Conservation (phyloP, 1,140 invertebrate genomes). For the Drosophila orena region DNA sequence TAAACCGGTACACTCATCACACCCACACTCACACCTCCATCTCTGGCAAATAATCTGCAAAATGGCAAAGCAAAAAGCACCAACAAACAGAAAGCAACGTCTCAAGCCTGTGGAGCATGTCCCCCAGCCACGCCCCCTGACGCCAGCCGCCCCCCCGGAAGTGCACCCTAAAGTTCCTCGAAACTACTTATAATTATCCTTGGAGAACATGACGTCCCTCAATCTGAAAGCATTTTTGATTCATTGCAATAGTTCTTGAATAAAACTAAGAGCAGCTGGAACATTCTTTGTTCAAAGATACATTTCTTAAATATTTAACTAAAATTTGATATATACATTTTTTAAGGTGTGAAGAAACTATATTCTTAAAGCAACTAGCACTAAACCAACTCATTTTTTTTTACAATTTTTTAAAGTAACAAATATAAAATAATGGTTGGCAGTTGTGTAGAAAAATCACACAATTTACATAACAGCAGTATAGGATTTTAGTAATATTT, state of each 20-base stretch:
- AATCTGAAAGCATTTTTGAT: neutral
- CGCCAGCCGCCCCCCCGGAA: conserved; percentile 4
- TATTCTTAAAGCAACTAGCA: no score
- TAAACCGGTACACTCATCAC: conserved; percentile 55
- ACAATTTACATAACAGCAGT: no score
- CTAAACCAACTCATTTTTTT: no score
- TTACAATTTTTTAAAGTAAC: no score
- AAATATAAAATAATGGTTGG: no score
- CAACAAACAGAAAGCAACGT: conserved; percentile 27
- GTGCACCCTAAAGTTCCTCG: conserved; percentile 13
- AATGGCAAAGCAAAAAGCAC: conserved; percentile 47
- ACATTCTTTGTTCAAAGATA: no score
- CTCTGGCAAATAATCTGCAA: conserved; percentile 49
- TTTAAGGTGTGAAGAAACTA: no score
- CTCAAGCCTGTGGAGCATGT: conserved; percentile 48
- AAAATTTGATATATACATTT: no score
- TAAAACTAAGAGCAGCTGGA: no score
- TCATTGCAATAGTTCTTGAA: neutral
- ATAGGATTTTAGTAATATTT: neutral
- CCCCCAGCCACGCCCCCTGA: conserved; percentile 17
- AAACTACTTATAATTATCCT: neutral
- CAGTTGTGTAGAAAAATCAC: no score
- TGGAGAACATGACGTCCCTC: neutral
- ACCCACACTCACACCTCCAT: conserved; percentile 33
- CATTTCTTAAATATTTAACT: no score